phyloP scores from a whole-genome alignment of 2,888 invertebrate species.

The Chirona hameri region DNA sequence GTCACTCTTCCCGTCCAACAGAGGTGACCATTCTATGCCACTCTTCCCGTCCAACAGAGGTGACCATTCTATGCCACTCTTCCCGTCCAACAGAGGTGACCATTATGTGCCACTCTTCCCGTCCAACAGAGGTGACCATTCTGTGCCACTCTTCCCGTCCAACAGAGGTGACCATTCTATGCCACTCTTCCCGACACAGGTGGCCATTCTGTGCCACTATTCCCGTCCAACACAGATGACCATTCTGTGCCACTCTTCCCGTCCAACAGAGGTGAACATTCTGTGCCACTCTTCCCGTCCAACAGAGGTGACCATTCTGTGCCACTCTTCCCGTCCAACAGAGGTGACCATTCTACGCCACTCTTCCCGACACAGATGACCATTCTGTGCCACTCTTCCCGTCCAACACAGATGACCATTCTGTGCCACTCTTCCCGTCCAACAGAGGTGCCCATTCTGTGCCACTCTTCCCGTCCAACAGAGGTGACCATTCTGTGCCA shows the following conservation, averaged over 20 bases:
- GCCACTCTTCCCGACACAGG: slow-evolving; percentile 52
- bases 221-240: no score
- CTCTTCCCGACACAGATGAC: no score
- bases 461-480: slow-evolving; percentile 42
- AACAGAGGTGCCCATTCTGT: background rate
- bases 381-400: slow-evolving; percentile 37
- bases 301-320: background rate
- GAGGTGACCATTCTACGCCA: no score
- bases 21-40: background rate
- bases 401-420: slow-evolving; percentile 61
- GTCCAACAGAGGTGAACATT: slow-evolving; percentile 61
- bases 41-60: slow-evolving; percentile 52
- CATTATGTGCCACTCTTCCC: slow-evolving; percentile 36
- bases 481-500: no score
- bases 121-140: slow-evolving; percentile 61
- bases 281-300: no score
- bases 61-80: no score
- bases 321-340: slow-evolving; percentile 42
- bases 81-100: no score
- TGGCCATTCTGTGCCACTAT: no score
- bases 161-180: background rate
- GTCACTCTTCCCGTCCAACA: no score
- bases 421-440: no score
- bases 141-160: no score
- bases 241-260: slow-evolving; percentile 37